Conservation (phyloP, 2,797 vertebrate species). For the Chrysocyon brachyurus region DNA sequence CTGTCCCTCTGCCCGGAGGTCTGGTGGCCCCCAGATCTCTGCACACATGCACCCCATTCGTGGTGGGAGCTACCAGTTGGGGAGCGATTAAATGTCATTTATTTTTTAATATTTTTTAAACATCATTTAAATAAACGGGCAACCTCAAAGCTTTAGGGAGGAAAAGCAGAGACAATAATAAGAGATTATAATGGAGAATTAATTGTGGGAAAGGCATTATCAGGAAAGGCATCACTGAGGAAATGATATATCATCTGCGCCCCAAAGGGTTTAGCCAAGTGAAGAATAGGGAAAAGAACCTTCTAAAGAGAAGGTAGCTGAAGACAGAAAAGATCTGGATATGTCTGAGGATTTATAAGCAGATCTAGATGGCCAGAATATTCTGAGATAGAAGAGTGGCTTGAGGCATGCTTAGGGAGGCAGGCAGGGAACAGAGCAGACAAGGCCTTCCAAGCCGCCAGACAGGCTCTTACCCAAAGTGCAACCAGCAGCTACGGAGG, state of each 20-base stretch:
- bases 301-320: background rate
- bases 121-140: constrained; percentile 1
- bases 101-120: background rate
- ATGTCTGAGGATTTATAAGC: constrained; percentile 36
- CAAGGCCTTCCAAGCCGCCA: background rate
- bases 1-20: background rate
- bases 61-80: background rate
- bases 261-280: background rate
- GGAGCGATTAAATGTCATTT: constrained; percentile 18
- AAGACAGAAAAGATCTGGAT: background rate
- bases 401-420: background rate
- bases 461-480: background rate
- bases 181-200: constrained; percentile 11
- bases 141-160: constrained; percentile 44
- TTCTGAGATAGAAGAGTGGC: background rate
- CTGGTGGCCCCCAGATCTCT: background rate
- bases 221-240: background rate
- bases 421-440: background rate
- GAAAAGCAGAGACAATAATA: background rate
- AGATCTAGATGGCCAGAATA: constrained; percentile 12
- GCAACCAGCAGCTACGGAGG: background rate
- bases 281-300: constrained; percentile 20
- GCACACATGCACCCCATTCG: background rate
- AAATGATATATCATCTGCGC: background rate
- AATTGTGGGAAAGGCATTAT: background rate